These are phyloP conservation scores for Blastobasis adustella DNA, from an alignment of 2,888 invertebrate species.

Conservation along the genomic window DNA sequence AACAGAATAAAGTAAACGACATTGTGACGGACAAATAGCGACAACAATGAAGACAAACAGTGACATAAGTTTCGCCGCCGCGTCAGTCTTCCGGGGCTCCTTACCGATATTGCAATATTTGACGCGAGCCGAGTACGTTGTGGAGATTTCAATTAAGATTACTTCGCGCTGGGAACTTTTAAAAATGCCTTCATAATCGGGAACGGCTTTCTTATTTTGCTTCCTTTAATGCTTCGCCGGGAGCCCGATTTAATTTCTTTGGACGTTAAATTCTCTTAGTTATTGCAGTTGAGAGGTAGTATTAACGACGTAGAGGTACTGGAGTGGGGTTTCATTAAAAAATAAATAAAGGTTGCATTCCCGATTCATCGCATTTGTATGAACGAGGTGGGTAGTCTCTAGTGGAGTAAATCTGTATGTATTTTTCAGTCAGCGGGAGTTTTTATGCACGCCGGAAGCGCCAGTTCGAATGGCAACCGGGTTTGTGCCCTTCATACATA, in stretches of 20 bases:
- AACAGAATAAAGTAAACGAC: slow-evolving; percentile 14
- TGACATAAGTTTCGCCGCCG: slow-evolving; percentile 7
- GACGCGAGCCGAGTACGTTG: not conserved
- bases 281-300: not conserved
- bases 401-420: no score
- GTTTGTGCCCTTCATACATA: slow-evolving; percentile 54
- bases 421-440: slow-evolving; percentile 44
- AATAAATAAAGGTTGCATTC: slow-evolving; percentile 22
- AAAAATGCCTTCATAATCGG: not conserved
- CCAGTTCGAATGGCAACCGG: slow-evolving; percentile 41
- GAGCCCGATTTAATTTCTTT: no score
- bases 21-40: slow-evolving; percentile 13
- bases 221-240: not conserved
- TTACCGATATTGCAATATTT: not conserved
- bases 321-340: no score
- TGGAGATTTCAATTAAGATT: slow-evolving; percentile 6
- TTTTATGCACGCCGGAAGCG: slow-evolving; percentile 56
- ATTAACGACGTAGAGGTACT: not conserved
- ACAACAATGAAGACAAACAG: slow-evolving; percentile 12
- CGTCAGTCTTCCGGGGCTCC: no score
- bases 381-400: slow-evolving; percentile 22
- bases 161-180: not conserved
- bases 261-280: no score
- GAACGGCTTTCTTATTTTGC: not conserved
- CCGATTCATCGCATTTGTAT: slow-evolving; percentile 3